Evolutionary conservation across 2,888 invertebrate genomes (phyloP).

Genomic region (Gastrophysa polygoni): DNA sequence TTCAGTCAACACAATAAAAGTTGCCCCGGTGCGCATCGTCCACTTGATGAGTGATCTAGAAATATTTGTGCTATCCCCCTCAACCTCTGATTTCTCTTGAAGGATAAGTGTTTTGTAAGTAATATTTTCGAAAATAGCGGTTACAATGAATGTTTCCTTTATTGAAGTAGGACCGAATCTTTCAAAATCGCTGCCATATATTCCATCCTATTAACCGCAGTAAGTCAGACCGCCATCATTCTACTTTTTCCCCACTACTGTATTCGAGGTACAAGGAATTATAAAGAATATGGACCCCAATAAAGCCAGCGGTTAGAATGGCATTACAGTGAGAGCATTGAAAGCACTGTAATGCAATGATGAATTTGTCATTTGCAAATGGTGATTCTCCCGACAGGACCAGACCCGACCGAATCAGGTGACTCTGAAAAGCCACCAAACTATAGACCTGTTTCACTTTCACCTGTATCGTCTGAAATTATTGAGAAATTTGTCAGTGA

Average conservation of each 20-base stretch:
- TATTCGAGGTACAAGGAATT: not conserved
- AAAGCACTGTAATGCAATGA: not conserved
- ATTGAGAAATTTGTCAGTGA: not conserved
- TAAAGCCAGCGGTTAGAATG: not conserved
- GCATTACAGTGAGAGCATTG: not conserved
- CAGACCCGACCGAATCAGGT: not conserved
- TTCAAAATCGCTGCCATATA: no score
- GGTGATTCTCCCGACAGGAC: not conserved
- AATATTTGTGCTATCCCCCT: no score
- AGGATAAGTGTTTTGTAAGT: no score
- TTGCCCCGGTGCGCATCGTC: no score
- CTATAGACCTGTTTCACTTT: not conserved
- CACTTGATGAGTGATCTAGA: no score
- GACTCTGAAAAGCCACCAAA: not conserved
- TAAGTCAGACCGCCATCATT: not conserved
- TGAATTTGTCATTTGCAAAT: not conserved
- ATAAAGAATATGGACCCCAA: not conserved
- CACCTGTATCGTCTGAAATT: not conserved
- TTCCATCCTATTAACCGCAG: no score
- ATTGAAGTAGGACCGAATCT: no score
- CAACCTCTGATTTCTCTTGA: no score
- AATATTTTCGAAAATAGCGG: no score
- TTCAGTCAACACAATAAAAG: no score
- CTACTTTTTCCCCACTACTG: not conserved
- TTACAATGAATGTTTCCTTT: no score